Base-by-base conservation (phyloP, 2,888 invertebrate genomes). In the Drosophila aldrichi region DNA sequence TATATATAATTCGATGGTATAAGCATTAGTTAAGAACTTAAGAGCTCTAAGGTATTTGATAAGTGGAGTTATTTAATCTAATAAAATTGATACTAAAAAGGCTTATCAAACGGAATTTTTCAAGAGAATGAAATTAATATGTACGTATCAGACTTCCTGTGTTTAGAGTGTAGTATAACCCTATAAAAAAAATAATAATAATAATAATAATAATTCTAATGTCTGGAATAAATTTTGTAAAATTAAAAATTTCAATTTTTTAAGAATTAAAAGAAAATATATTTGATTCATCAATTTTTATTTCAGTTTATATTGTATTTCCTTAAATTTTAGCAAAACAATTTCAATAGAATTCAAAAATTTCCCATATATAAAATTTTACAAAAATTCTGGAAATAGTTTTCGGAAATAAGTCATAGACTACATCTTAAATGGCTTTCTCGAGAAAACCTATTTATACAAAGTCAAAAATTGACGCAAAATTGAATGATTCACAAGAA, bases 401-500 rank as follows among this genome's bases (percentile, higher is more conserved):
- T 36, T 9, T 36, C 20, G 14, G 49, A 10, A 3, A 2, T 32
- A 51, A n/a, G 9, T 3, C 8, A 8, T 14, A 5, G 36, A 36
- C 12, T 12, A 7, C 6, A 12, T 10, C 16, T 16, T 1, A 20
- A 49, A 43, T 36, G 10, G 3, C 0, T 38, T 67, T 55, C 66
- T 6, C 1, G 7, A 6, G 48, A 68, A 67, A 51, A 41, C 4
- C 9, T 10, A 49, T 32, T 18, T 1, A 43, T n/a, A 3, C 8
- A n/a, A 3, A 58, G 14, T 36, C 2, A 3, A 36, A 22, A 57
- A 46, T 18, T 18, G 3, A 4, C 5, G 8, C 12, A 20, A 63
- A 44, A 38, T 29, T n/a, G 1, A 3, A 14, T 65, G 67, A 65
- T 43, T 55, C 55, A 66, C 25, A 10, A 0, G 9, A 20, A 56